Evolutionary conservation across 2,113 vertebrate genomes (phyloP), one percentile per base, ranked within the genome.

Genomic region (Anthoscopus minutus): DNA sequence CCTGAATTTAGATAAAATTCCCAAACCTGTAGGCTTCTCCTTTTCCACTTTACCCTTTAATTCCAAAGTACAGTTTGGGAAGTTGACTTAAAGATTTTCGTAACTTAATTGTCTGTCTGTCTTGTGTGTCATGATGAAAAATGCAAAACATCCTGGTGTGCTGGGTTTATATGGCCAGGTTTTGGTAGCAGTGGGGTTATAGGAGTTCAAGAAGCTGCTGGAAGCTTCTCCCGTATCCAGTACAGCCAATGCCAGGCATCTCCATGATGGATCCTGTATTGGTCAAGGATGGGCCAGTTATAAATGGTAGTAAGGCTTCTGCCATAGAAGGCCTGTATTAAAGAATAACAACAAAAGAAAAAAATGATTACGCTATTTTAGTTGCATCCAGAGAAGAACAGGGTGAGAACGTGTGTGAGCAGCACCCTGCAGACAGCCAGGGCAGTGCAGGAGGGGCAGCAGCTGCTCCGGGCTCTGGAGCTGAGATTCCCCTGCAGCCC

Each of bases 41-140:
- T 77, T 61, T 66, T 82, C 31, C 16, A 45, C 44, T 51, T 92
- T n/a, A 93, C n/a, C 19, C 18, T 96, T 92, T 94, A 45, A 89
- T 91, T 88, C 21, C 30, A 40, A 80, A 87, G 40, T 80, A 53
- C 17, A 74, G 25, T 93, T 93, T 64, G 40, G 31, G 64, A 96
- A 93, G 58, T 42, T 73, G 73, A 92, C 89, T 87, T 95, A 67
- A 92, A 77, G 44, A 62, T 92, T 86, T 65, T 74, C 53, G 60
- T 88, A 56, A 80, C 76, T 93, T 78, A 83, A 56, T 95, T 93
- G 10, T 95, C 88, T 92, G n/a, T 81, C 88, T 92, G 56, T 86
- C 89, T 93, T 21, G 30, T 20, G 42, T 48, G 35, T 45, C 78
- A 77, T 14, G 3, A 76, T 77, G 82, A 88, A 73, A 94, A 94